A percentile compares a stretch with the other conserved stretches of the same genome.
phyloP scores from a whole-genome alignment of 2,797 vertebrate genomes.

The Intellagama lesueurii region DNA sequence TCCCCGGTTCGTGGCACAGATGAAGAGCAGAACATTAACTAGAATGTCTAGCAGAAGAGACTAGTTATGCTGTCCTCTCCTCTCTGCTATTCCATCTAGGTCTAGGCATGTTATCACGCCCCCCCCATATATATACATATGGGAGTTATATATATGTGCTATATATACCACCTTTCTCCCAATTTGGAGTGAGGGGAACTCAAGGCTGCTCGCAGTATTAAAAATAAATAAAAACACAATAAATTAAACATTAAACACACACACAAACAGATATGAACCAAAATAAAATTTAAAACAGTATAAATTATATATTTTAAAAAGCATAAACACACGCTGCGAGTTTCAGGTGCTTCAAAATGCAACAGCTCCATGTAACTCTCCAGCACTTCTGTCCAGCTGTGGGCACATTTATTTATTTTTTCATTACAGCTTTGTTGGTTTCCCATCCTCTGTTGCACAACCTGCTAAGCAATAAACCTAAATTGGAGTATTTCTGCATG shows the following conservation, averaged over 20 bases:
- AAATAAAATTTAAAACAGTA: too few species aligned
- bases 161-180: too few species aligned
- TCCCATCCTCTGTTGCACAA: neutral
- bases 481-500: neutral
- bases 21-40: too few species aligned
- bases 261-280: too few species aligned
- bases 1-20: too few species aligned
- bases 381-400: neutral
- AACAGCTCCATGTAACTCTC: neutral
- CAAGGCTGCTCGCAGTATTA: too few species aligned
- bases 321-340: neutral
- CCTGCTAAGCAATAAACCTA: too few species aligned
- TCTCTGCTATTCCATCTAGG: neutral
- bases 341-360: neutral
- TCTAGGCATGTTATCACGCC: neutral
- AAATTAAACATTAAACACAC: too few species aligned
- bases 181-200: too few species aligned
- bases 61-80: neutral
- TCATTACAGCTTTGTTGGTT: neutral
- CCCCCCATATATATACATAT: too few species aligned
- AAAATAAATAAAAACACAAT: neutral
- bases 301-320: too few species aligned
- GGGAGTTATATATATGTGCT: too few species aligned
- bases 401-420: neutral
- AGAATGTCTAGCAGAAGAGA: neutral